These are phyloP conservation scores for Cheilosia scutellata DNA, from an alignment of 2,888 invertebrate genomes.

Conservation along the genomic window DNA sequence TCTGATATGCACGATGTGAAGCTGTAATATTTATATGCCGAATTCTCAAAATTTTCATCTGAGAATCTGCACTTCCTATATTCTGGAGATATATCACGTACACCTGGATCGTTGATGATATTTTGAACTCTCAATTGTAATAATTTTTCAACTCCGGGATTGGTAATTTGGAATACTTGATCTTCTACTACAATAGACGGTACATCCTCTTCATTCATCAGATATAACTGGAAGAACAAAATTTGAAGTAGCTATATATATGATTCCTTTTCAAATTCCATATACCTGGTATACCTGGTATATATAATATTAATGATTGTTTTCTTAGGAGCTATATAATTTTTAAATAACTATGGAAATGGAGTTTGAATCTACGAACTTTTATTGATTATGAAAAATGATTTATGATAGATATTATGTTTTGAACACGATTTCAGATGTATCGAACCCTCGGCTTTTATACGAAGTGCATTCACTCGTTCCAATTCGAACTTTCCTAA, in stretches of 20 bases:
- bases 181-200: constrained; percentile 78
- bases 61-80: constrained; percentile 90
- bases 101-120: constrained; percentile 88
- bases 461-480: too few relatives aligned
- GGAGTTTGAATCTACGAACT: too few relatives aligned
- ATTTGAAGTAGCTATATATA: background rate
- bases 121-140: constrained; percentile 84
- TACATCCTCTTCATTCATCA: constrained; percentile 82
- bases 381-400: too few relatives aligned
- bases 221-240: constrained; percentile 73
- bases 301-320: too few relatives aligned
- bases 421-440: too few relatives aligned
- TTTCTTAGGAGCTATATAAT: too few relatives aligned
- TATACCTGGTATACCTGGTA: too few relatives aligned
- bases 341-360: too few relatives aligned
- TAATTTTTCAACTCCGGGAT: constrained; percentile 16
- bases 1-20: constrained; percentile 89
- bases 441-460: too few relatives aligned
- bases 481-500: too few relatives aligned
- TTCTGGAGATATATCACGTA: constrained; percentile 85
- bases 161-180: constrained; percentile 21
- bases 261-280: background rate
- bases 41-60: constrained; percentile 86
- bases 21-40: constrained; percentile 88
- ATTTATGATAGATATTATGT: too few relatives aligned